Percentiles rank a stretch among this genome's conserved stretches.
phyloP scores from a whole-genome alignment of 2,797 vertebrate genomes.

The Psittacula echo region DNA sequence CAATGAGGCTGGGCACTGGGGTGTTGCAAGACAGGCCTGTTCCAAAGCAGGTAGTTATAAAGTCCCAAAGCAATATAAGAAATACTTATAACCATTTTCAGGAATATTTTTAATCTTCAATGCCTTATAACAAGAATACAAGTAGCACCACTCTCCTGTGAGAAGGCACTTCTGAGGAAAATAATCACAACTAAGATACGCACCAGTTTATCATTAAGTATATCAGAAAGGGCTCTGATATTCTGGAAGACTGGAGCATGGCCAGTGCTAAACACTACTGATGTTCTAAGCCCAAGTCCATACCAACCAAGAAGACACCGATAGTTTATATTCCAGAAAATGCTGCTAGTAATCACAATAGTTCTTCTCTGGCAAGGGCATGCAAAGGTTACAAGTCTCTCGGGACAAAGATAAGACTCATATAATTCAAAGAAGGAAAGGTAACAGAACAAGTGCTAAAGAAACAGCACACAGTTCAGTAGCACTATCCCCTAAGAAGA shows the following conservation, averaged over 20 bases:
- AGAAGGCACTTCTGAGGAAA: background rate
- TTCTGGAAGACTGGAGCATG: background rate
- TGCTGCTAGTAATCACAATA: background rate
- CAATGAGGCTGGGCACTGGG: background rate
- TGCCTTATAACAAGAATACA: background rate
- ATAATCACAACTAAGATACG: background rate
- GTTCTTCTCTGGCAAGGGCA: background rate
- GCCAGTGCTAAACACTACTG: background rate
- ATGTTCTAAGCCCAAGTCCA: background rate
- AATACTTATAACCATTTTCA: background rate
- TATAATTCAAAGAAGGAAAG: background rate
- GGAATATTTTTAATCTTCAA: slow-evolving; percentile 14
- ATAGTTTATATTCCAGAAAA: background rate
- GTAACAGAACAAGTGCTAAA: background rate
- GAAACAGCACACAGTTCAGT: background rate
- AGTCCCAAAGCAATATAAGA: background rate
- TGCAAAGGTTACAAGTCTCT: background rate
- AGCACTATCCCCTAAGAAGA: background rate
- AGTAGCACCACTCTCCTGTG: background rate
- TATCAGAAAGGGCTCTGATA: background rate
- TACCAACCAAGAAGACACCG: background rate
- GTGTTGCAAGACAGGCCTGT: background rate
- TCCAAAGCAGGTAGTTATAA: background rate
- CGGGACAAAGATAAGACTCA: background rate
- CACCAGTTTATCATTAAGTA: background rate